Evolutionary conservation across 1,140 invertebrate genomes (phyloP), one percentile per base, ranked within the genome.

Genomic region (Hydropsyche tenuis): DNA sequence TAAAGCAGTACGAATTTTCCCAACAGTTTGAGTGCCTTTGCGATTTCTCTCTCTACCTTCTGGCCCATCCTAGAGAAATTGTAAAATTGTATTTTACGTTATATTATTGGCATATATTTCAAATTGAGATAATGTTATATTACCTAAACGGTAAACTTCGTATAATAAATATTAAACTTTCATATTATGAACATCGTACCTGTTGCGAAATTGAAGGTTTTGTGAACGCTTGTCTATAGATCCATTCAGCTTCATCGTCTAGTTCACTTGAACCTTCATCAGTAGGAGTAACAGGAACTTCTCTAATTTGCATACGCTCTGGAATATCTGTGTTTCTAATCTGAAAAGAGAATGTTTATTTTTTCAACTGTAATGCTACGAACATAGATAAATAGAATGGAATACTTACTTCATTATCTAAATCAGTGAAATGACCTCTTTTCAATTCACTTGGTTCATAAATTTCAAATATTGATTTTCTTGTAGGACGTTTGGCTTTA

Each of bases 401-500:
- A 14, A 42, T 23, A 78, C 75, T 77, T 78, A 94, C 92, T 81
- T 96, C 91, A 84, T 97, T 97, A 81, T 99, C 97, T 74, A 93
- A 83, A 81, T 98, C 95, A 0, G 96, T 98, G 73, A 99, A 95
- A 79, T 98, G 96, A 43, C 96, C 96, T 68, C 96, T 88, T 84
- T 99, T 98, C 60, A 99, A 86, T 83, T 99, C 98, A 81, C 92
- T 95, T 0, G 98, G 98, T 81, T 99, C 98, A 83, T 98, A 99
- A 68, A 99, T 92, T 85, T 96, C 93, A 81, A 94, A 96, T 69
- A 99, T 98, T 5, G 94, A 96, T 80, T 96, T 98, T 75, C 91
- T 92, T 0, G 90, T 89, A 6, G 90, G 87, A 80, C 94, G 93
- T 80, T 95, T 95, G 23, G 90, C 88, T 53, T 88, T 85, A 56